A percentile compares a stretch with the other conserved stretches of the same genome.
These are phyloP conservation scores for Tympanuchus pallidicinctus DNA, from an alignment of 2,113 vertebrate species.

Conservation along the genomic window DNA sequence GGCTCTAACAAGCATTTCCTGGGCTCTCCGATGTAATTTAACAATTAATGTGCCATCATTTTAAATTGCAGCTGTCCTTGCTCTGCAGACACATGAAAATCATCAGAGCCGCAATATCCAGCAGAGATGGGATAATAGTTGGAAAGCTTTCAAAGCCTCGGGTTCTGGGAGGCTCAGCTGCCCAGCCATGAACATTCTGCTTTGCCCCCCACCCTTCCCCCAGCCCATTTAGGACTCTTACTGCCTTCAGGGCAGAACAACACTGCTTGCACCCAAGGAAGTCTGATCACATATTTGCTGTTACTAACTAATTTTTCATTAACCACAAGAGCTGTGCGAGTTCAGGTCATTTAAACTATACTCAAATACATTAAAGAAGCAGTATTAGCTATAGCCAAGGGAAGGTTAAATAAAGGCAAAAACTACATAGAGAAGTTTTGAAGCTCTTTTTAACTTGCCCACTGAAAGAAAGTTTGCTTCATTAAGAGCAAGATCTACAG, in stretches of 20 bases:
- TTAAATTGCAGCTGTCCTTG: conserved; percentile 8
- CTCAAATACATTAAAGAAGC: background rate
- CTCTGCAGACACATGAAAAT: background rate
- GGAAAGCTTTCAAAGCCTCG: background rate
- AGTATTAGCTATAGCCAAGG: background rate
- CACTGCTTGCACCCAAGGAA: background rate
- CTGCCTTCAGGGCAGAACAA: background rate
- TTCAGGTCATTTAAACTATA: background rate
- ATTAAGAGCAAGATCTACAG: accelerated
- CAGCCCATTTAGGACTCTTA: accelerated
- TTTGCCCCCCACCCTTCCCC: background rate
- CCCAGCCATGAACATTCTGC: accelerated
- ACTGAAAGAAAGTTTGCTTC: accelerated
- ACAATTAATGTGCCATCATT: background rate
- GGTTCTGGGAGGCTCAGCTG: background rate
- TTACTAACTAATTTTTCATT: background rate
- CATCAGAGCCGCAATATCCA: background rate
- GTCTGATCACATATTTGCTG: accelerated
- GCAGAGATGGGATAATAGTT: background rate
- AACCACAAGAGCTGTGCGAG: accelerated
- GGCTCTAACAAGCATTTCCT: conserved; percentile 33
- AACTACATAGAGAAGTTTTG: background rate
- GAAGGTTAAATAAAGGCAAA: background rate
- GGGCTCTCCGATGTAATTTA: background rate
- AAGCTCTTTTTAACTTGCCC: background rate